Percentiles rank a stretch among this genome's conserved stretches.
Evolutionary conservation across 2,888 invertebrate species (phyloP).

Genomic region (Byasa hedistus): DNA sequence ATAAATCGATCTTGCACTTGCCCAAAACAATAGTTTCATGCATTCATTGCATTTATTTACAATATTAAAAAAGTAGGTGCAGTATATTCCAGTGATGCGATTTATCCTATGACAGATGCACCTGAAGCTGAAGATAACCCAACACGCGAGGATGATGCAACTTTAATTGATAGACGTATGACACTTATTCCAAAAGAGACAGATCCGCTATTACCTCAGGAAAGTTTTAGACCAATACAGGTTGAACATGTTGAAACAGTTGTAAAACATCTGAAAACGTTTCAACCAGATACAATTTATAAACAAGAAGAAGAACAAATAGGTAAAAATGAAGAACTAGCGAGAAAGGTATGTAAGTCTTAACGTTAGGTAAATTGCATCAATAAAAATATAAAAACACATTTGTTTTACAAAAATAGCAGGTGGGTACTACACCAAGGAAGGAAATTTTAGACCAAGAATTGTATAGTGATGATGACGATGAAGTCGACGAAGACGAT

Average conservation of each 20-base stretch:
- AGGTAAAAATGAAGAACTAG: slow-evolving; percentile 41
- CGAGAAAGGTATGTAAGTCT: slow-evolving; percentile 37
- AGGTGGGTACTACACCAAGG: slow-evolving; percentile 41
- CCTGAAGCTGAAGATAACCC: slow-evolving; percentile 51
- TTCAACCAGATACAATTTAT: slow-evolving; percentile 44
- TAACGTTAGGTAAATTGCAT: slow-evolving; percentile 36
- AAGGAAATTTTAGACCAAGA: slow-evolving; percentile 52
- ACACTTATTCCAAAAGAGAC: slow-evolving; percentile 62
- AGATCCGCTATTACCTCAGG: slow-evolving; percentile 43
- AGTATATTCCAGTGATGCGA: slow-evolving; percentile 23
- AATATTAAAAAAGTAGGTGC: background rate
- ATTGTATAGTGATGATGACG: slow-evolving; percentile 62
- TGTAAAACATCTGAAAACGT: slow-evolving; percentile 38
- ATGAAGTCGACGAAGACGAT: slow-evolving; percentile 56
- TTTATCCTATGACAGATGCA: slow-evolving; percentile 53
- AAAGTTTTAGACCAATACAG: slow-evolving; percentile 26
- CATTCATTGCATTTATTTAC: background rate
- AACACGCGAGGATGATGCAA: slow-evolving; percentile 58
- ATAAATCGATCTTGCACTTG: no score
- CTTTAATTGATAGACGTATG: slow-evolving; percentile 64
- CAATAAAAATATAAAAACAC: slow-evolving; percentile 34
- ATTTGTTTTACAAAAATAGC: slow-evolving; percentile 12
- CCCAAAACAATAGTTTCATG: background rate
- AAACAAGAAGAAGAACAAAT: slow-evolving; percentile 52
- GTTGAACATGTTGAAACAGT: slow-evolving; percentile 37